Conservation (phyloP, 2,888 invertebrate genomes). For the Polylopha cassiicola region DNA sequence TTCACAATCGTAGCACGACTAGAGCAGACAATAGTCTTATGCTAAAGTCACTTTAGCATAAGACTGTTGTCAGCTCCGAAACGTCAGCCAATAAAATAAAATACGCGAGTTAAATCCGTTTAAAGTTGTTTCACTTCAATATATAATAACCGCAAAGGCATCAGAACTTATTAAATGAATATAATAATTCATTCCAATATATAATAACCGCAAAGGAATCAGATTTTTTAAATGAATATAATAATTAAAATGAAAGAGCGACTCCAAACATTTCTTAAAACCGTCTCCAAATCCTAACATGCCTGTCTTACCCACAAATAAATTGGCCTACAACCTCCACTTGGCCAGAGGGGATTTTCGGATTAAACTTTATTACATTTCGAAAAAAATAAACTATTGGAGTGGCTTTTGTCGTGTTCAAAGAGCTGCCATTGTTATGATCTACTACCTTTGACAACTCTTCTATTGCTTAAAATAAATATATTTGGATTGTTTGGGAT, state of each 20-base stretch:
- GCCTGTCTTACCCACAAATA: slow-evolving; percentile 49
- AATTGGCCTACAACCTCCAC: slow-evolving; percentile 53
- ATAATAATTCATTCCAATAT: too few species aligned
- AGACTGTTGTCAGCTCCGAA: too few species aligned
- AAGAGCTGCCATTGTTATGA: slow-evolving; percentile 8
- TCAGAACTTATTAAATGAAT: too few species aligned
- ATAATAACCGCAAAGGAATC: not conserved
- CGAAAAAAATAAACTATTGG: slow-evolving; percentile 38
- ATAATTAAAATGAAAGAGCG: slow-evolving; percentile 4
- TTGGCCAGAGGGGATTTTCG: slow-evolving; percentile 58
- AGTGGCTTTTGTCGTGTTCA: slow-evolving; percentile 36
- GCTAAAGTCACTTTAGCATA: too few species aligned
- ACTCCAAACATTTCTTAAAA: slow-evolving; percentile 27
- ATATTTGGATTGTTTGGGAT: not conserved
- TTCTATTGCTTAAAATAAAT: slow-evolving; percentile 1
- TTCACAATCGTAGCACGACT: too few species aligned
- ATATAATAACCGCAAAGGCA: too few species aligned
- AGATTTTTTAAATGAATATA: not conserved
- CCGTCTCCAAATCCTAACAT: slow-evolving; percentile 24
- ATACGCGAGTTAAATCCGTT: too few species aligned
- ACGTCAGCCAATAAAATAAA: too few species aligned
- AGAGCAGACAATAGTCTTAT: too few species aligned
- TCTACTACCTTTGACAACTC: slow-evolving; percentile 13
- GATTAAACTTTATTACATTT: slow-evolving; percentile 57
- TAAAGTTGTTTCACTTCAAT: too few species aligned